These are phyloP conservation scores for Craseonycteris thonglongyai DNA, from an alignment of 2,113 vertebrate genomes.

Conservation along the genomic window DNA sequence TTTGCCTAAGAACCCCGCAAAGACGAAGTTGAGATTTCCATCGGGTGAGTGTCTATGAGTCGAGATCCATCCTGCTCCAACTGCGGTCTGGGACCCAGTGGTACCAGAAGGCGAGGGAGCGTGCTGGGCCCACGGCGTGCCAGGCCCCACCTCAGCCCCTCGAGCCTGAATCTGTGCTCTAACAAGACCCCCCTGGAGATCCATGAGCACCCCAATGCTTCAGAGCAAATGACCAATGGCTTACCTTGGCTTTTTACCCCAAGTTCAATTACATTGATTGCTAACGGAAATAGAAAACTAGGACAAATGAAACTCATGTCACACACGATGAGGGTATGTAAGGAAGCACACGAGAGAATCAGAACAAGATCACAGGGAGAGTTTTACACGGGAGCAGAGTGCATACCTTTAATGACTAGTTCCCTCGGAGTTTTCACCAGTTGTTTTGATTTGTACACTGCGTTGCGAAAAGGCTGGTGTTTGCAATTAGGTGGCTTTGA, in stretches of 20 bases:
- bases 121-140: not conserved
- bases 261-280: not conserved
- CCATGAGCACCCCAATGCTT: not conserved
- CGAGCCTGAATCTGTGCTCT: not conserved
- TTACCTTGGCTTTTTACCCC: not conserved
- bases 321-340: too few species aligned
- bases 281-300: not conserved
- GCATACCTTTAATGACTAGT: not conserved
- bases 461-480: not conserved
- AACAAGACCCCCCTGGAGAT: not conserved
- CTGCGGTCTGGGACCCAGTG: not conserved
- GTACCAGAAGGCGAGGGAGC: not conserved
- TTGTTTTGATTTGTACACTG: not conserved
- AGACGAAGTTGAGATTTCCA: not conserved
- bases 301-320: not conserved
- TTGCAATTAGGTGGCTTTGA: constrained; percentile 21
- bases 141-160: not conserved
- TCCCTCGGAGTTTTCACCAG: constrained; percentile 5
- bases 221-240: not conserved
- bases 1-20: not conserved
- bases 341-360: not conserved
- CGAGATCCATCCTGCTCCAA: not conserved
- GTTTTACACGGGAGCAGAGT: not conserved
- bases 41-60: not conserved
- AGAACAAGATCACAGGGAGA: not conserved